These are phyloP conservation scores for Macquaria ambigua DNA, from an alignment of 2,113 vertebrate species.

Conservation along the genomic window DNA sequence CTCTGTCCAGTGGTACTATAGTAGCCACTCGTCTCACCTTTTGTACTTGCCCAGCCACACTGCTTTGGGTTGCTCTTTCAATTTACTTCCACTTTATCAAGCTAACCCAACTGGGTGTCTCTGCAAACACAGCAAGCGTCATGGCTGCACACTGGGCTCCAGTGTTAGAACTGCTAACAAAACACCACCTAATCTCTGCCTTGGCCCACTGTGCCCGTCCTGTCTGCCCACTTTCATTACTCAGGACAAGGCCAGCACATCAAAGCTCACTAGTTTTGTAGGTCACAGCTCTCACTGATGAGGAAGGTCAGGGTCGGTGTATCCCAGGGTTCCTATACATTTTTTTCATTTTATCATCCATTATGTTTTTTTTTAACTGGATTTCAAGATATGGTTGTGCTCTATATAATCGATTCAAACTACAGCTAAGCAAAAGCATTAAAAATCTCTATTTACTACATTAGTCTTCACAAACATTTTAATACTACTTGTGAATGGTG, in stretches of 20 bases:
- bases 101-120: constrained; percentile 69
- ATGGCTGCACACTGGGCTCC: constrained; percentile 60
- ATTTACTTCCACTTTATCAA: constrained; percentile 83
- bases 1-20: constrained; percentile 21
- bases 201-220: constrained; percentile 51
- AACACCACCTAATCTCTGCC: constrained; percentile 78
- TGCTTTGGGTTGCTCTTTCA: constrained; percentile 80
- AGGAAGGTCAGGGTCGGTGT: constrained; percentile 27
- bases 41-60: constrained; percentile 75
- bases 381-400: not conserved
- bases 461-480: too few species aligned
- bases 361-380: not conserved
- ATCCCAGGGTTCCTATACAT: constrained; percentile 23
- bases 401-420: too few species aligned
- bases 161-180: constrained; percentile 61
- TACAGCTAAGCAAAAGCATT: too few species aligned
- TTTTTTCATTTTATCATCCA: constrained; percentile 1
- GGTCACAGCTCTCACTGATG: constrained; percentile 57
- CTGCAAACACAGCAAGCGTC: constrained; percentile 69
- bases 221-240: constrained; percentile 74
- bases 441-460: too few species aligned
- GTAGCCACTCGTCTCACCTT: constrained; percentile 62
- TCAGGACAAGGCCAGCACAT: constrained; percentile 69
- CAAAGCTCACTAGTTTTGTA: constrained; percentile 72
- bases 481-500: too few species aligned